These are phyloP conservation scores for Ptychadena robeensis DNA, from an alignment of 2,797 vertebrate species.

Conservation along the genomic window DNA sequence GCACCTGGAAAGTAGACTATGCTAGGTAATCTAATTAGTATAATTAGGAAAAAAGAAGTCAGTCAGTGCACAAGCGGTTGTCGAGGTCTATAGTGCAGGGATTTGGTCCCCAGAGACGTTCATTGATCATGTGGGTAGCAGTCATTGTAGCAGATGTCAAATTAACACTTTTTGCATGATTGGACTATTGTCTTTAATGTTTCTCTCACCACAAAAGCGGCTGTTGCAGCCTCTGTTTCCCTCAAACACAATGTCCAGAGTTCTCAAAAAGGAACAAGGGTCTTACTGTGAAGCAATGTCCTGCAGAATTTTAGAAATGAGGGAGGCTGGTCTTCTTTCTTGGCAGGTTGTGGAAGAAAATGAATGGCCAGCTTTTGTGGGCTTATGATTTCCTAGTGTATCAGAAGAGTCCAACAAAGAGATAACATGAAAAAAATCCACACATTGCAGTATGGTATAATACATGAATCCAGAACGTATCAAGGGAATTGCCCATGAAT, in stretches of 20 bases:
- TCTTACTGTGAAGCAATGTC: slow-evolving; percentile 64
- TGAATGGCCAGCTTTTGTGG: slow-evolving; percentile 11
- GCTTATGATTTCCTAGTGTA: slow-evolving; percentile 55
- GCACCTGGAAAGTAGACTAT: slow-evolving; percentile 24
- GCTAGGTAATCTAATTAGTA: slow-evolving; percentile 43
- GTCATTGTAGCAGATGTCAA: slow-evolving; percentile 67
- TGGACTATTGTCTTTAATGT: slow-evolving; percentile 66
- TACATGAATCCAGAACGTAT: slow-evolving; percentile 33
- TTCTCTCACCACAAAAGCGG: slow-evolving; percentile 70
- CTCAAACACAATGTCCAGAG: slow-evolving; percentile 64
- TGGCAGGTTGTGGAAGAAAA: slow-evolving; percentile 61
- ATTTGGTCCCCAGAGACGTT: slow-evolving; percentile 55
- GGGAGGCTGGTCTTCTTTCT: slow-evolving; percentile 57
- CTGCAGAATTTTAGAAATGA: slow-evolving; percentile 62
- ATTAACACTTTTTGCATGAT: slow-evolving; percentile 66
- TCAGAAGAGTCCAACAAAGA: slow-evolving; percentile 34
- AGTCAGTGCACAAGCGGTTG: slow-evolving; percentile 4
- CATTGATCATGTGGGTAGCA: slow-evolving; percentile 64
- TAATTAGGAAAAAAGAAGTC: slow-evolving; percentile 27
- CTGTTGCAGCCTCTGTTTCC: slow-evolving; percentile 64
- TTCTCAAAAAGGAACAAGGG: slow-evolving; percentile 71
- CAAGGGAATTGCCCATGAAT: slow-evolving; percentile 33
- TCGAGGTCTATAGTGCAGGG: slow-evolving; percentile 62
- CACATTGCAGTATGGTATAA: slow-evolving; percentile 17
- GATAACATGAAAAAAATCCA: slow-evolving; percentile 49